Evolutionary conservation across 2,797 vertebrate genomes (phyloP), one percentile per base, ranked within the genome.

Genomic region (Podarcis siculus): DNA sequence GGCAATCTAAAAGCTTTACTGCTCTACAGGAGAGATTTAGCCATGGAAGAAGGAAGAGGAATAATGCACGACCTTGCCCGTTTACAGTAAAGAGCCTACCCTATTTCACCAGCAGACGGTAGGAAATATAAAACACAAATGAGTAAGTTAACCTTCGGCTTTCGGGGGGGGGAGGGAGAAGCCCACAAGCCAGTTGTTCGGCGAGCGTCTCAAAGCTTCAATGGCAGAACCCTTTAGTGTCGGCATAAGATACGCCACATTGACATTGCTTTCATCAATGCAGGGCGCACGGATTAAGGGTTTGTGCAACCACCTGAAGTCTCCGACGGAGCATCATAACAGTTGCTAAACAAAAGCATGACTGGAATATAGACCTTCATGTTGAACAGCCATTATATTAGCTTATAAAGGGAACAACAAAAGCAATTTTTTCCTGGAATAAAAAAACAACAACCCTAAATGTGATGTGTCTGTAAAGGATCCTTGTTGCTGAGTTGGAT

Each of bases 21-120:
- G 84, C 79, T 93, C 88, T 92, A 23, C 90, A 93, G 94, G 87
- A 94, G 83, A 89, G 84, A 86, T 75, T 90, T 91, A 95, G 92
- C 88, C 92, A 84, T 1, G 72, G 83, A 89, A 32, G 35, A 86
- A 75, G 66, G 89, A 92, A 23, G 87, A 92, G 25, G 88, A 94
- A 90, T 45, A 90, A 94, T 88, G 58, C 58, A 67, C 6, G 1
- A 89, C 90, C 89, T 88, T 92, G 79, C 7, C 4, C 49, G 35
- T 37, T 88, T 83, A 89, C 86, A 76, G 86, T 84, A 94, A 94
- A 93, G 72, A 76, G 21, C 83, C 92, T 83, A 82, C 6, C 55
- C 1, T 58, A 25, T 89, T 89, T 89, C 75, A 66, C 23, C 71
- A 79, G 92, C 89, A 92, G 86, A 93, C 88, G 83, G 69, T 64